Base-by-base conservation (phyloP, 2,888 invertebrate genomes). In the Polydrusus pterygomalis region DNA sequence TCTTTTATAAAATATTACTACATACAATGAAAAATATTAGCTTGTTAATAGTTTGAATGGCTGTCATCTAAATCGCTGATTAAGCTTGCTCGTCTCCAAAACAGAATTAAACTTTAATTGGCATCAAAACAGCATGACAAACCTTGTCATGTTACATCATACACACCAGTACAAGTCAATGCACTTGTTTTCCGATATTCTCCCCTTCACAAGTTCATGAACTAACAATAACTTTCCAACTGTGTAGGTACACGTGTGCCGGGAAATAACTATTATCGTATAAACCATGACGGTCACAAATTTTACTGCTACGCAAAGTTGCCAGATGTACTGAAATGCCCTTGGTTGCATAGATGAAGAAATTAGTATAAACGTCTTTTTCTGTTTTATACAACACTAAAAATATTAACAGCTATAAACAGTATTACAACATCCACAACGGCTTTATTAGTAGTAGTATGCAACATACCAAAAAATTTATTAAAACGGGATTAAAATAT, bases 141-240 rank as follows among this genome's bases (percentile, higher is more conserved):
- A 58, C 34, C 8, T 30, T 58, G 38, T 38, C 34, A 58, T 58
- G 38, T 38, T 2, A 58, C n/a, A 58, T 58, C 58, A 58, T 34
- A 38, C 58, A 17, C 38, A 58, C 15, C 58, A 2, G 58, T 38
- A 38, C 58, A 38, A 60, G 58, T 60, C 58, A 60, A 58, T 58
- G 56, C 18, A 45, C 25, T 56, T 30, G 70, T 62, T 47, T 62
- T 40, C 45, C 62, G 34, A 17, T 49, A 70, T 62, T 18, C 45
- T 58, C 38, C 70, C 64, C 58, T 38, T n/a, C 34, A 51, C n/a
- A 49, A 62, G 62, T 62, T 70, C 70, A 49, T 54, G 62, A 62
- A 70, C 70, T 49, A 34, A 62, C 70, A 54, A 63, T 62, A 62
- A 49, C 62, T 60, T 70, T 47, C 17, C 20, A n/a, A 62, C 70